phyloP scores from a whole-genome alignment of 2,888 invertebrate genomes.

The Chalcosyrphus nemorum region DNA sequence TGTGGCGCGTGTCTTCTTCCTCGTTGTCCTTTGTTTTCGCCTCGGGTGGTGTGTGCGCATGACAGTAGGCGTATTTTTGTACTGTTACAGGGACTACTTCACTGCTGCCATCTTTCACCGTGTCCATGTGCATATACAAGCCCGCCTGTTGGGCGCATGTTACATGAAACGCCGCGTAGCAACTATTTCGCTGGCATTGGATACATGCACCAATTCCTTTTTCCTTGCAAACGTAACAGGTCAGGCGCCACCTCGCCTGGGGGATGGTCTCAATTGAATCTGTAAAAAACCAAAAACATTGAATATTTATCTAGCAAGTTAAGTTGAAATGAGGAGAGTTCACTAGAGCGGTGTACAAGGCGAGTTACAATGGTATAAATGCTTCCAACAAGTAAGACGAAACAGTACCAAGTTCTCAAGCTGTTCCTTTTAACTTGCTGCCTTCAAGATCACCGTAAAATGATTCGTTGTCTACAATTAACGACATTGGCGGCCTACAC shows the following conservation, averaged over 20 bases:
- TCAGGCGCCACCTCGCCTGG: constrained; percentile 96
- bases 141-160: constrained; percentile 98
- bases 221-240: constrained; percentile 98
- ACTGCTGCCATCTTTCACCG: constrained; percentile 86
- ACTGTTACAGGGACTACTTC: constrained; percentile 91
- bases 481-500: no score
- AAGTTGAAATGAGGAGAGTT: no score
- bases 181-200: constrained; percentile 98
- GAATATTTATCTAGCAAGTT: no score
- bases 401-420: no score
- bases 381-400: no score
- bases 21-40: constrained; percentile 82
- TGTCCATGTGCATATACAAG: constrained; percentile 98
- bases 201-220: constrained; percentile 97
- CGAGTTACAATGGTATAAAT: no score
- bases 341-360: no score
- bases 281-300: constrained; percentile 76
- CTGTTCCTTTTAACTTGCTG: no score
- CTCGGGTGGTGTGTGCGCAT: constrained; percentile 89
- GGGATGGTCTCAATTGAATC: constrained; percentile 98
- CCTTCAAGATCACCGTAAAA: no score
- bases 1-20: constrained; percentile 87
- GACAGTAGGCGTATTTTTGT: constrained; percentile 98
- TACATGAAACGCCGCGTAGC: constrained; percentile 99
- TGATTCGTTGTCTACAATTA: no score